A percentile compares a stretch with the other conserved stretches of the same genome.
Evolutionary conservation across 2,888 invertebrate species (phyloP).

Genomic region (Dolichopus griseipennis): DNA sequence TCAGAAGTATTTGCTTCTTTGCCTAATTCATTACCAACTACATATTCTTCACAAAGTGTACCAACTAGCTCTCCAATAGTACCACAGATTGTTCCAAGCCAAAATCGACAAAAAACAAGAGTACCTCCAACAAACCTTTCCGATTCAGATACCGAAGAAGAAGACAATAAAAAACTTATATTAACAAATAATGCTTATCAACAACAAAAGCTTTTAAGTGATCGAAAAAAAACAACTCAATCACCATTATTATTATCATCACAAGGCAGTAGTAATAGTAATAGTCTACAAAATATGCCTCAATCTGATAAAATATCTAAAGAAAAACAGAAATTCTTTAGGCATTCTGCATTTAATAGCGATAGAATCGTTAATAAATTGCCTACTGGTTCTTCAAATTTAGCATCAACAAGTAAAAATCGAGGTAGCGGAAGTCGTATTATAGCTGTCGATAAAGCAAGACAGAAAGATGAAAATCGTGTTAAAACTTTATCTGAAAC

Average conservation of each 20-base stretch:
- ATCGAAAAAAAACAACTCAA: neutral
- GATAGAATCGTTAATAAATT: constrained; percentile 31
- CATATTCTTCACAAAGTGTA: constrained; percentile 16
- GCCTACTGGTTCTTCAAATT: neutral
- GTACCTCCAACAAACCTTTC: constrained; percentile 23
- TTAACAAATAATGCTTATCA: constrained; percentile 15
- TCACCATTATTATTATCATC: constrained; percentile 9
- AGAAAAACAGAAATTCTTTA: constrained; percentile 81
- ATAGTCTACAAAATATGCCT: constrained; percentile 34
- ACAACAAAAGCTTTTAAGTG: constrained; percentile 7
- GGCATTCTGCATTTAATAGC: constrained; percentile 68
- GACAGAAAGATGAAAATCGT: constrained; percentile 11
- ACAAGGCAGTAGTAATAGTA: constrained; percentile 5
- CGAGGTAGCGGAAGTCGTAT: neutral
- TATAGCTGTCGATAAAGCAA: neutral
- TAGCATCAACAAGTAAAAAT: constrained; percentile 7
- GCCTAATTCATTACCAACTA: constrained; percentile 10
- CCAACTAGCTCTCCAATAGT: constrained; percentile 9
- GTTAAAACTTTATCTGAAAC: constrained; percentile 38
- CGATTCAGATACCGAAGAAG: constrained; percentile 22
- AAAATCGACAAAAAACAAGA: constrained; percentile 17
- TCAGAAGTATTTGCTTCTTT: constrained; percentile 14
- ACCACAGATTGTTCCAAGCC: constrained; percentile 4
- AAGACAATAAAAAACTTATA: constrained; percentile 17
- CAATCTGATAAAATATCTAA: constrained; percentile 70